Conservation (phyloP, 2,113 vertebrate genomes). For the Otocyon megalotis region DNA sequence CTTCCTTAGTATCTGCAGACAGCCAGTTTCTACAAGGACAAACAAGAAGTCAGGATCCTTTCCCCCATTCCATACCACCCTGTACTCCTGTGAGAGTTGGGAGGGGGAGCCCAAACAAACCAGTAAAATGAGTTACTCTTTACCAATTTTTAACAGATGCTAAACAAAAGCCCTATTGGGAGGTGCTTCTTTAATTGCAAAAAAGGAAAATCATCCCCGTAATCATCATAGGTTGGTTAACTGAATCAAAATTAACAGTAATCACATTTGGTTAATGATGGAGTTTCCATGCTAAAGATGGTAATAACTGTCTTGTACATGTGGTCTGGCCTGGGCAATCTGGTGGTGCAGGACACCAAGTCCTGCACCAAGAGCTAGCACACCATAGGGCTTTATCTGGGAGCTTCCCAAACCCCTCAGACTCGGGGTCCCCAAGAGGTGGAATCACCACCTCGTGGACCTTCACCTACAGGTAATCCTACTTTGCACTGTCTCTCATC, state of each 20-base stretch:
- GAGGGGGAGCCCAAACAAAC: neutral
- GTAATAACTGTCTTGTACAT: neutral
- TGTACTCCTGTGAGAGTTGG: too few species aligned
- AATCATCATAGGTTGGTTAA: neutral
- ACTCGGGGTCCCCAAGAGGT: neutral
- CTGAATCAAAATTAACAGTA: neutral
- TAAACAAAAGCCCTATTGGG: neutral
- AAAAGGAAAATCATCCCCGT: neutral
- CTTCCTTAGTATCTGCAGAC: constrained; percentile 98
- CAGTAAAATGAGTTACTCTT: neutral
- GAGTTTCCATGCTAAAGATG: neutral
- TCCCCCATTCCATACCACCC: neutral
- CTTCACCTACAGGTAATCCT: neutral
- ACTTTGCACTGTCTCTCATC: neutral
- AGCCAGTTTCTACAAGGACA: constrained; percentile 94
- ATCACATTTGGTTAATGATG: neutral
- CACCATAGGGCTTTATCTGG: neutral
- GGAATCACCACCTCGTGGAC: neutral
- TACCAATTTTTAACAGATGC: neutral
- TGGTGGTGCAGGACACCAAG: neutral
- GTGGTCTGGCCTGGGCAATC: neutral
- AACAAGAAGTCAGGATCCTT: neutral
- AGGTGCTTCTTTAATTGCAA: neutral
- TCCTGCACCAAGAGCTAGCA: neutral
- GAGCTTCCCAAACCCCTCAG: neutral